Conservation (phyloP, 2,888 invertebrate species). For the Colostygia pectinataria region DNA sequence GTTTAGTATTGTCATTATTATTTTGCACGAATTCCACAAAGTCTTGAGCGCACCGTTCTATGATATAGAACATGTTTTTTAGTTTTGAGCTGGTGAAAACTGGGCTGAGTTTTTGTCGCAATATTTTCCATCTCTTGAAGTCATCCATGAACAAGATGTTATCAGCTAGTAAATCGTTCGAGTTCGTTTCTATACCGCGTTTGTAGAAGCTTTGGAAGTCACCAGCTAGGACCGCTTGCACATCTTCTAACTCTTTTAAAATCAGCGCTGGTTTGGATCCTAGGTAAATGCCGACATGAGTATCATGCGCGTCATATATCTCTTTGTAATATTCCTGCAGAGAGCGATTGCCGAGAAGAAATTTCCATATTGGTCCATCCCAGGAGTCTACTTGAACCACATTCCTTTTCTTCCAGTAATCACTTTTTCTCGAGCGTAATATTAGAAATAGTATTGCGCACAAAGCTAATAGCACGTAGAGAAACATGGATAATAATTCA, state of each 20-base stretch:
- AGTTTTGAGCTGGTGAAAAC: constrained; percentile 62
- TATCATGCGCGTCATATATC: constrained; percentile 49
- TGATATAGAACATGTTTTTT: constrained; percentile 65
- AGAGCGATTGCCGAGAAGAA: constrained; percentile 48
- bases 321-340: constrained; percentile 54
- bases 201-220: constrained; percentile 59
- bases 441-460: constrained; percentile 35
- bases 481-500: constrained; percentile 11
- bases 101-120: constrained; percentile 65
- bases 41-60: constrained; percentile 57
- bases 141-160: constrained; percentile 59
- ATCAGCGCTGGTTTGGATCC: constrained; percentile 51
- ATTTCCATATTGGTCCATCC: constrained; percentile 45
- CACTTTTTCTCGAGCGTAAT: constrained; percentile 32
- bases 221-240: constrained; percentile 53
- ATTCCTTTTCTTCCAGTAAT: constrained; percentile 60
- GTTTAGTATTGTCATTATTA: constrained; percentile 39
- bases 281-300: constrained; percentile 49
- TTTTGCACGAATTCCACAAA: constrained; percentile 51
- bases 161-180: constrained; percentile 54
- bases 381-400: constrained; percentile 41
- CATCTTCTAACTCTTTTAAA: constrained; percentile 53
- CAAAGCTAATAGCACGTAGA: constrained; percentile 35
- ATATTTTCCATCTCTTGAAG: constrained; percentile 58
- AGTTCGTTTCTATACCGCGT: constrained; percentile 51